Evolutionary conservation across 2,113 vertebrate genomes (phyloP).

Genomic region (Megatriorchis doriae): DNA sequence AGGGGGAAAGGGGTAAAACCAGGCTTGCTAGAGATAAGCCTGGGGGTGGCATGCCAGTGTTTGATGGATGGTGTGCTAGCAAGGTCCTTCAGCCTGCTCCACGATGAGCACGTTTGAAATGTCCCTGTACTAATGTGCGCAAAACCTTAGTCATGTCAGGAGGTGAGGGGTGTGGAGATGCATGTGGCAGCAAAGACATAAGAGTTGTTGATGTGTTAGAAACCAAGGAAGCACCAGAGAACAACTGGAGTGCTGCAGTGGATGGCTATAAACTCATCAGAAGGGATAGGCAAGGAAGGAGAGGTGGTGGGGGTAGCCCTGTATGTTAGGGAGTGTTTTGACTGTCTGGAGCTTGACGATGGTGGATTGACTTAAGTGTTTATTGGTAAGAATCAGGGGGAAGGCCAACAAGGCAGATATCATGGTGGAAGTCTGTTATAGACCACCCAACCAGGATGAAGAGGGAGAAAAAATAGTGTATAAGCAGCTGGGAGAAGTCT

Average conservation of each 20-base stretch:
- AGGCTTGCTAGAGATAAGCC: neutral
- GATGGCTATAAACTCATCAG: neutral
- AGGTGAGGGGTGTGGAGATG: neutral
- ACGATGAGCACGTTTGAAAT: neutral
- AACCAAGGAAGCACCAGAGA: neutral
- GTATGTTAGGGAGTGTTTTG: neutral
- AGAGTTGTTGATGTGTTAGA: neutral
- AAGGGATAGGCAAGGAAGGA: neutral
- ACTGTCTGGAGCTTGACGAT: neutral
- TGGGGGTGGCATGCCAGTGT: rapidly evolving
- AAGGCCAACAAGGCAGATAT: neutral
- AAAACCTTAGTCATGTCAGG: neutral
- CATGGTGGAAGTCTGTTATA: neutral
- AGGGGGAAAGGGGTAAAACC: neutral
- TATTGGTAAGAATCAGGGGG: neutral
- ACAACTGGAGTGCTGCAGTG: neutral
- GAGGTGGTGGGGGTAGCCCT: neutral
- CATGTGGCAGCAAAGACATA: neutral
- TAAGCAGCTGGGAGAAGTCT: neutral
- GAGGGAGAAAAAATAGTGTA: neutral
- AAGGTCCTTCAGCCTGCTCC: neutral
- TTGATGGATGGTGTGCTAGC: neutral
- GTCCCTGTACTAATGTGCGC: neutral
- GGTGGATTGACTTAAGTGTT: neutral
- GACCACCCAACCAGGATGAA: neutral